phyloP scores from a whole-genome alignment of 2,113 vertebrate genomes.

The Cercocebus atys region DNA sequence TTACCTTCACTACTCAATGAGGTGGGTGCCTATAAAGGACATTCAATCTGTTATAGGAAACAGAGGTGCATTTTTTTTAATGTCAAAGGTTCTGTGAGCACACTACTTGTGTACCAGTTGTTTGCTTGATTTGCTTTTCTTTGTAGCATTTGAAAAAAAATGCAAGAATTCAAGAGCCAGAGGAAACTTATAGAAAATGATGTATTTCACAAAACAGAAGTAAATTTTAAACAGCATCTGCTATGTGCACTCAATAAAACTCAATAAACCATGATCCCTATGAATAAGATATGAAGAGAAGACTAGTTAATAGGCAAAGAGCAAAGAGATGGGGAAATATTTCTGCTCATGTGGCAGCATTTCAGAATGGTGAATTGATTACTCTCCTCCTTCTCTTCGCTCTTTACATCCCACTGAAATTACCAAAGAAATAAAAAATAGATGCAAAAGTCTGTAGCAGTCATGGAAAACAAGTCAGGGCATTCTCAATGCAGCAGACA shows the following conservation, averaged over 20 bases:
- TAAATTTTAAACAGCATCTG: constrained; percentile 16
- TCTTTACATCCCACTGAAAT: not conserved
- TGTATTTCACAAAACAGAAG: not conserved
- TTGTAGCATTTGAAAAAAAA: not conserved
- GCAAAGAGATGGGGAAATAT: not conserved
- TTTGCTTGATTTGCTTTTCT: not conserved
- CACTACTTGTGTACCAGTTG: not conserved
- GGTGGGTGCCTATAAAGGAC: not conserved
- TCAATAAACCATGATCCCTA: not conserved
- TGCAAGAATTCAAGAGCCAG: not conserved
- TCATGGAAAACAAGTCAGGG: not conserved
- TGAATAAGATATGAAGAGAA: constrained; percentile 12
- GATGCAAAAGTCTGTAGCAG: not conserved
- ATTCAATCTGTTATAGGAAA: not conserved
- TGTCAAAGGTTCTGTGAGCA: not conserved
- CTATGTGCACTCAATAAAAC: not conserved
- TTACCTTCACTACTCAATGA: not conserved
- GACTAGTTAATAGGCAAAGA: not conserved
- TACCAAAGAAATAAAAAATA: not conserved
- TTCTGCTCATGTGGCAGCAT: not conserved
- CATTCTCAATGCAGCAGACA: not conserved
- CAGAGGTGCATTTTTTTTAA: not conserved
- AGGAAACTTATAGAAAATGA: not conserved
- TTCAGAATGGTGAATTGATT: not conserved
- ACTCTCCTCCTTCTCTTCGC: not conserved